These are phyloP conservation scores for Drosophila tsacasi DNA, from an alignment of 1,140 invertebrate species.

Conservation along the genomic window DNA sequence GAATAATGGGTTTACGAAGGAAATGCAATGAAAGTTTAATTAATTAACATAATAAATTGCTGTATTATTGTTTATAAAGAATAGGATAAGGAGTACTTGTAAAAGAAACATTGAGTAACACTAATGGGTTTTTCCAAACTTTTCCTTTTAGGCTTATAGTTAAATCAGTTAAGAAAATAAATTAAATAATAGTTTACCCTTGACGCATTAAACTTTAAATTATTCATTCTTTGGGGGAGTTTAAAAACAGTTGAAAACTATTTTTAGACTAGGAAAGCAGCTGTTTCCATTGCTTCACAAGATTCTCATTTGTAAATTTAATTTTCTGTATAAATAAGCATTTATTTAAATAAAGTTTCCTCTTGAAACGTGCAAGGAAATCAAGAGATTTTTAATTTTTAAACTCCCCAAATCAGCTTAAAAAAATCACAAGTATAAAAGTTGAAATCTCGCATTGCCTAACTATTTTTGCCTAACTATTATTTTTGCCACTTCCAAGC, in stretches of 20 bases:
- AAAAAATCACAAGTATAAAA: slow-evolving; percentile 3
- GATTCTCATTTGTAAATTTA: neutral
- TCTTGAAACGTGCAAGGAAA: neutral
- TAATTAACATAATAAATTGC: slow-evolving; percentile 3
- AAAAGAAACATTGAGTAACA: slow-evolving; percentile 4
- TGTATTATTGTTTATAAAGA: neutral
- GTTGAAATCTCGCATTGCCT: neutral
- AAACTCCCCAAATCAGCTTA: neutral
- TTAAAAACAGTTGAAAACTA: neutral
- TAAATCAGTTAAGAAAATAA: neutral
- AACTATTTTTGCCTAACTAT: slow-evolving; percentile 4
- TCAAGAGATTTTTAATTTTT: neutral
- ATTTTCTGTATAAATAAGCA: neutral
- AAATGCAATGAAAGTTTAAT: slow-evolving; percentile 7
- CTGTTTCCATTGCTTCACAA: neutral
- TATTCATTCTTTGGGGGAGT: neutral
- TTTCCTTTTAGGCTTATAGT: slow-evolving; percentile 18
- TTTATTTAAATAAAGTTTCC: neutral
- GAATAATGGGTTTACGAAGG: neutral
- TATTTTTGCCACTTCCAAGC: slow-evolving; percentile 13
- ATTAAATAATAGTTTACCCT: slow-evolving; percentile 22
- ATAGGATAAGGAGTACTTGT: too few relatives aligned
- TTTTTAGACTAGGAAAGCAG: neutral
- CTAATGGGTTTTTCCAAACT: slow-evolving; percentile 4
- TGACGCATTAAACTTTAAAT: neutral